phyloP scores from a whole-genome alignment of 2,888 invertebrate genomes.

The Lithosia quadra region DNA sequence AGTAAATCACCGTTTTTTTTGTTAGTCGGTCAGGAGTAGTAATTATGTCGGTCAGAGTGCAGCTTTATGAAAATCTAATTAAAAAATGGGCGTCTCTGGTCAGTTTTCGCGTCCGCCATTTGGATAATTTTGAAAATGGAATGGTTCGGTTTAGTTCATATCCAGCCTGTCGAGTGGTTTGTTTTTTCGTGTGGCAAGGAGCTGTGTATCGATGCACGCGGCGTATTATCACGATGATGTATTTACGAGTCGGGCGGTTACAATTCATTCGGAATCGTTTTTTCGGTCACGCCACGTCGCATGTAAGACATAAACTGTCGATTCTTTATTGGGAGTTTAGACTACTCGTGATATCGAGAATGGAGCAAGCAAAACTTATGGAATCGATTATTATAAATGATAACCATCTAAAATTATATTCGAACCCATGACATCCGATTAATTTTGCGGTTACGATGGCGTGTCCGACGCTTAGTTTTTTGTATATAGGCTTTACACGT shows the following conservation, averaged over 20 bases:
- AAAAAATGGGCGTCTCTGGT: slow-evolving; percentile 78
- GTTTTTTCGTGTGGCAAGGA: slow-evolving; percentile 58
- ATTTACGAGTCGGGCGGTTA: slow-evolving; percentile 76
- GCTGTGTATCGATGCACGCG: slow-evolving; percentile 68
- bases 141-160: slow-evolving; percentile 50
- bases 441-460: slow-evolving; percentile 46
- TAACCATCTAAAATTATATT: slow-evolving; percentile 69
- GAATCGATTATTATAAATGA: slow-evolving; percentile 67
- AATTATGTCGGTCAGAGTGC: slow-evolving; percentile 87
- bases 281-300: slow-evolving; percentile 86
- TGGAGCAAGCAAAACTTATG: slow-evolving; percentile 68
- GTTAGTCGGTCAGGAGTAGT: slow-evolving; percentile 82
- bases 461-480: slow-evolving; percentile 44
- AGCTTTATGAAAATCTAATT: slow-evolving; percentile 85
- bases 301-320: slow-evolving; percentile 79
- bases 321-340: slow-evolving; percentile 79
- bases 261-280: slow-evolving; percentile 81
- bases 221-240: slow-evolving; percentile 80
- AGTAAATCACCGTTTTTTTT: slow-evolving; percentile 84
- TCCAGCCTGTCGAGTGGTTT: slow-evolving; percentile 46
- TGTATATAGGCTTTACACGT: slow-evolving; percentile 31
- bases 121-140: slow-evolving; percentile 66
- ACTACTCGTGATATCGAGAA: slow-evolving; percentile 69
- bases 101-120: slow-evolving; percentile 75
- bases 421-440: slow-evolving; percentile 66